Evolutionary conservation across 2,113 vertebrate species (phyloP).

Genomic region (Sebastes fasciatus): DNA sequence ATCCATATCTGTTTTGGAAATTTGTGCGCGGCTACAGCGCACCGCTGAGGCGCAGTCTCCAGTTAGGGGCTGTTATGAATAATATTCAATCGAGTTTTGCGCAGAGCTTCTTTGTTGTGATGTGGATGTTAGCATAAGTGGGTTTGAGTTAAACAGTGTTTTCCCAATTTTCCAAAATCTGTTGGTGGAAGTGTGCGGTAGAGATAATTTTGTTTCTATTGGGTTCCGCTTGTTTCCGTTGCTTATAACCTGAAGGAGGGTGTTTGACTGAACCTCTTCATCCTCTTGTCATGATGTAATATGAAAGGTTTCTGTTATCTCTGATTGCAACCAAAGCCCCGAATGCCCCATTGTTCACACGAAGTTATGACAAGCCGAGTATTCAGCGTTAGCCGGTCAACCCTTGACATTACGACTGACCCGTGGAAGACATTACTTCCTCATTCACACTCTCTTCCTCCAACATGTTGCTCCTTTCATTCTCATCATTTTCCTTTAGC

Average conservation of each 20-base stretch:
- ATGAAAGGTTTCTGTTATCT: constrained; percentile 54
- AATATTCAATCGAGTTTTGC: constrained; percentile 52
- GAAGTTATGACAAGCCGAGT: constrained; percentile 46
- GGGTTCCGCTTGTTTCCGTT: constrained; percentile 59
- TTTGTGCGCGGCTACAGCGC: constrained; percentile 40
- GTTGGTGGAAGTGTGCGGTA: constrained; percentile 53
- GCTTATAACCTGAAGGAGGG: constrained; percentile 54
- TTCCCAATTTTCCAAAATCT: constrained; percentile 60
- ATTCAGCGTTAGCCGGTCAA: constrained; percentile 12
- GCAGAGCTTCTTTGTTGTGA: constrained; percentile 67
- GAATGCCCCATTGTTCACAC: constrained; percentile 45
- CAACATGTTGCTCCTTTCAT: constrained; percentile 24
- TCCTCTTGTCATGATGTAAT: constrained; percentile 73
- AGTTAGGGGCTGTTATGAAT: constrained; percentile 73
- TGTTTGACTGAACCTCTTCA: constrained; percentile 50
- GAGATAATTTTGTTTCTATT: constrained; percentile 48
- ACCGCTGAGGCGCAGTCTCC: constrained; percentile 51
- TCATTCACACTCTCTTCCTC: constrained; percentile 48
- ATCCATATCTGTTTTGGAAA: constrained; percentile 74
- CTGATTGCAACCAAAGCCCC: constrained; percentile 29
- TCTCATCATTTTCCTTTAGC: constrained; percentile 1
- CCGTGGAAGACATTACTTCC: constrained; percentile 45
- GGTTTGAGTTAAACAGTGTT: constrained; percentile 59
- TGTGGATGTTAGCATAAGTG: constrained; percentile 62
- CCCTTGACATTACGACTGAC: constrained; percentile 40